Conservation (phyloP, 2,888 invertebrate genomes). For the Coelinius sp. region DNA sequence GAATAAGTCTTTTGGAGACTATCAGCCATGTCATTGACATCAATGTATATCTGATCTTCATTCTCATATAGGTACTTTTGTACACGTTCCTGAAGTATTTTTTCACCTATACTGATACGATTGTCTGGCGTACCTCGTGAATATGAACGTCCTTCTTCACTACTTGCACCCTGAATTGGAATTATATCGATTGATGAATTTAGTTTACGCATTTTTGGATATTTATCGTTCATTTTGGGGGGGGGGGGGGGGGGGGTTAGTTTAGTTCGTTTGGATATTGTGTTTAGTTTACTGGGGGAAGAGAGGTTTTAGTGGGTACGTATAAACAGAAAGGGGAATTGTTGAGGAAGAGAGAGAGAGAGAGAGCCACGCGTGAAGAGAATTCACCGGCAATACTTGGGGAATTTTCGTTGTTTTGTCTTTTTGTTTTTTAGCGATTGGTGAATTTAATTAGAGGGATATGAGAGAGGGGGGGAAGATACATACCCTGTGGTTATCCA, state of each 20-base stretch:
- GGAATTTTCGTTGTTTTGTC: not conserved
- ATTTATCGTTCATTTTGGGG: not conserved
- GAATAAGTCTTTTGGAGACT: constrained; percentile 81
- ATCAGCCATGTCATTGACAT: constrained; percentile 88
- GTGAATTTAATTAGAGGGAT: not conserved
- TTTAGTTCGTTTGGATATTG: too few relatives aligned
- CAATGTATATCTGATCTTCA: constrained; percentile 84
- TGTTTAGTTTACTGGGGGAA: not conserved
- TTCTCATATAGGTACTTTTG: constrained; percentile 85
- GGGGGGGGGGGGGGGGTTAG: too few relatives aligned
- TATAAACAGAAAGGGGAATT: not conserved
- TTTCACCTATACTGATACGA: constrained; percentile 39
- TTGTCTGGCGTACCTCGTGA: constrained; percentile 20
- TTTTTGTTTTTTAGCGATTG: not conserved
- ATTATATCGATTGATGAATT: constrained; percentile 68
- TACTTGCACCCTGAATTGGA: constrained; percentile 65
- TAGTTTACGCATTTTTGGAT: constrained; percentile 58
- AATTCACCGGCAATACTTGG: not conserved
- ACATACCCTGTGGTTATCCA: not conserved
- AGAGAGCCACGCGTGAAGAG: not conserved
- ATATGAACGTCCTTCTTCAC: constrained; percentile 47
- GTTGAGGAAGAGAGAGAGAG: not conserved
- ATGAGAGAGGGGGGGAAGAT: not conserved
- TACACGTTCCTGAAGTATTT: constrained; percentile 63
- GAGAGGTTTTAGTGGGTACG: not conserved